Evolutionary conservation across 2,113 vertebrate genomes (phyloP).

Genomic region (Strix uralensis): DNA sequence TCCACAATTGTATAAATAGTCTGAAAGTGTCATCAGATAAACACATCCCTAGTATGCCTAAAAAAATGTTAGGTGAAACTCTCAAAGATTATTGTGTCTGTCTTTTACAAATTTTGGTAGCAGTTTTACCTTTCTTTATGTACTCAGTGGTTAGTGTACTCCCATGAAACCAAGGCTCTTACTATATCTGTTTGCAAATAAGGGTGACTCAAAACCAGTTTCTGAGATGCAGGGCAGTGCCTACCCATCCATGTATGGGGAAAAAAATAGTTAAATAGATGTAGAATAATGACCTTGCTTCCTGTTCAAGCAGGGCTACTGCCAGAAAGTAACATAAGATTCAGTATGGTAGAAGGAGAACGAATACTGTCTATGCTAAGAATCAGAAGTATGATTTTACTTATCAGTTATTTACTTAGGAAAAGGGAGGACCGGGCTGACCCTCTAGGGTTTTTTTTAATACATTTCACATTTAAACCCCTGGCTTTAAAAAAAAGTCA

Average conservation of each 20-base stretch:
- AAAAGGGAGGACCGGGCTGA: not conserved
- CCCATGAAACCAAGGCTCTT: not conserved
- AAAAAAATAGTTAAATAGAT: not conserved
- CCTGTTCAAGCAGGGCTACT: not conserved
- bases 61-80: not conserved
- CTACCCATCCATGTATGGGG: not conserved
- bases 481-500: not conserved
- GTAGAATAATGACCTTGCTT: not conserved
- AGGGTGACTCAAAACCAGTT: not conserved
- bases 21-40: not conserved
- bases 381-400: not conserved
- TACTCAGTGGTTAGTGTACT: not conserved
- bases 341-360: not conserved
- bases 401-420: not conserved
- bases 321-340: not conserved
- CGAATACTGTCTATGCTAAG: not conserved
- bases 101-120: not conserved
- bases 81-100: not conserved
- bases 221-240: not conserved
- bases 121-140: not conserved
- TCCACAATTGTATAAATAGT: not conserved
- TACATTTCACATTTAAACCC: not conserved
- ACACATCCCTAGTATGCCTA: not conserved
- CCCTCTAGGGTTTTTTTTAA: not conserved
- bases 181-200: not conserved